phyloP scores from a whole-genome alignment of 2,113 vertebrate species.

The Lethenteron reissneri region DNA sequence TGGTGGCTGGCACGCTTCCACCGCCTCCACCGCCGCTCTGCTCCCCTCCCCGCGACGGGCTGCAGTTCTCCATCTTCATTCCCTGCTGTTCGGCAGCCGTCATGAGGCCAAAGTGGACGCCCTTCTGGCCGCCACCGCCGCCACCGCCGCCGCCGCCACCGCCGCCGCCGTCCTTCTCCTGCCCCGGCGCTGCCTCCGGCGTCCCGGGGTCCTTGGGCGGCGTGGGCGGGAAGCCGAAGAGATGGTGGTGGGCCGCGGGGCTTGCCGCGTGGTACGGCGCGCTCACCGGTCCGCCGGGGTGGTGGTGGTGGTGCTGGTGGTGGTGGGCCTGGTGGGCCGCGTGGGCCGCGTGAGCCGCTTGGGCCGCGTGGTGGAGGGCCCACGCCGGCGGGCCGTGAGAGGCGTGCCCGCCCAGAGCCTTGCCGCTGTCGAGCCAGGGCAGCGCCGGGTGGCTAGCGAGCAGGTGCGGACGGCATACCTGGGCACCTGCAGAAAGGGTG shows the following conservation, averaged over 20 bases:
- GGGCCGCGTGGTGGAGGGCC: conserved; percentile 60
- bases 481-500: conserved; percentile 61
- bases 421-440: conserved; percentile 71
- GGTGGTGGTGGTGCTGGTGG: conserved; percentile 38
- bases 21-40: conserved; percentile 22
- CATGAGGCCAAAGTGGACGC: no score
- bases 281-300: conserved; percentile 13
- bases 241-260: conserved; percentile 19
- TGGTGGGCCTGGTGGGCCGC: not conserved
- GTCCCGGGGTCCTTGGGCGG: conserved; percentile 81
- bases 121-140: not conserved
- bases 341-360: conserved; percentile 25
- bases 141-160: conserved; percentile 18
- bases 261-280: no score
- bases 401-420: conserved; percentile 65
- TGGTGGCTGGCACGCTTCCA: no score
- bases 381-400: conserved; percentile 67
- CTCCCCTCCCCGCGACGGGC: conserved; percentile 39
- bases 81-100: conserved; percentile 20
- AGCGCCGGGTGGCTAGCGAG: conserved; percentile 58
- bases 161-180: conserved; percentile 19
- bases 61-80: conserved; percentile 71
- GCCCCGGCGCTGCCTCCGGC: conserved; percentile 34
- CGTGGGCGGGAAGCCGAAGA: conserved; percentile 72
- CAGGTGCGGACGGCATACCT: conserved; percentile 74